Percentiles rank a stretch among this genome's conserved stretches.
phyloP scores from a whole-genome alignment of 2,888 invertebrate species.

The Drosophila vallismaia region DNA sequence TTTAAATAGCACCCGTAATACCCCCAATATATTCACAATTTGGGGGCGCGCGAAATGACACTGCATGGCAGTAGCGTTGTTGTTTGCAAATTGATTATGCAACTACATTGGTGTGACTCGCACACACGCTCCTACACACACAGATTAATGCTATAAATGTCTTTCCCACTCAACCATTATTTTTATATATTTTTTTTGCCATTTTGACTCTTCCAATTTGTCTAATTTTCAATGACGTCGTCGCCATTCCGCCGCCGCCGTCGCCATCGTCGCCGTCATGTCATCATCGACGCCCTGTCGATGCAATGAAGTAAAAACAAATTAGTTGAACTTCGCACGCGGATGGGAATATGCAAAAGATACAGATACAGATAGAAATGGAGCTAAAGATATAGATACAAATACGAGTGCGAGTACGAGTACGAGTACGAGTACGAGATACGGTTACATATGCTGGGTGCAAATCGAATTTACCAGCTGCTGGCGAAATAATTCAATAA shows the following conservation, averaged over 20 bases:
- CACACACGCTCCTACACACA: conserved; percentile 5
- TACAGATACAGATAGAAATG: conserved; percentile 3
- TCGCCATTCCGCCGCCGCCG: conserved; percentile 5
- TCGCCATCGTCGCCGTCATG: conserved; percentile 2
- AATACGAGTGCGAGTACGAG: conserved; percentile 3
- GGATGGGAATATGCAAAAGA: conserved; percentile 37
- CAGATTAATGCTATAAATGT: conserved; percentile 38
- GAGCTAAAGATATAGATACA: conserved; percentile 2
- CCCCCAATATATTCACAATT: conserved; percentile 39
- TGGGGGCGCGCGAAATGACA: too few species aligned
- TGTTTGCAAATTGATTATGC: conserved; percentile 64
- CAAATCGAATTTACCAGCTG: conserved; percentile 79
- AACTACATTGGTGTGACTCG: conserved; percentile 26
- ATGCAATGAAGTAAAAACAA: conserved; percentile 64
- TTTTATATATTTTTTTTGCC: conserved; percentile 52
- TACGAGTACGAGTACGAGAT: conserved; percentile 6
- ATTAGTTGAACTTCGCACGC: conserved; percentile 59
- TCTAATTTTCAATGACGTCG: conserved; percentile 77
- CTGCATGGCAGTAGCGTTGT: conserved; percentile 32
- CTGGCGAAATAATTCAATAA: conserved; percentile 77
- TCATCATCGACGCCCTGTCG: conserved; percentile 32
- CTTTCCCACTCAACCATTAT: conserved; percentile 30
- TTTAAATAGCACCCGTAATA: not conserved
- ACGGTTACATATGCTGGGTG: conserved; percentile 36
- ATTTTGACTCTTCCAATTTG: conserved; percentile 75